These are phyloP conservation scores for Burhinus oedicnemus DNA, from an alignment of 2,113 vertebrate genomes.

Conservation along the genomic window DNA sequence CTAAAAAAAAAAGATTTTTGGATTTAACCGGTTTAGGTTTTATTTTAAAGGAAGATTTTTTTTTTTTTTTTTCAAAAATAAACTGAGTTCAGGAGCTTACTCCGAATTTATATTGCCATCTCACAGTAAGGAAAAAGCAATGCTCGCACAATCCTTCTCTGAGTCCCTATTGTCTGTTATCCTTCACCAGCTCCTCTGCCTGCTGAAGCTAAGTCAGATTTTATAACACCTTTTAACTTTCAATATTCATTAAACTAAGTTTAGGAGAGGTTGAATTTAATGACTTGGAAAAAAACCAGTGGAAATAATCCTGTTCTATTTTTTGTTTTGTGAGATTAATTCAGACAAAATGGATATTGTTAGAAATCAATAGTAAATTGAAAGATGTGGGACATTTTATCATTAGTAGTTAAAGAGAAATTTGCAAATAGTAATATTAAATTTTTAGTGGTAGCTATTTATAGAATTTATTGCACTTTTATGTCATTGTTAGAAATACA, in stretches of 20 bases:
- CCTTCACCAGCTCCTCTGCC: background rate
- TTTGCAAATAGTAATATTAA: background rate
- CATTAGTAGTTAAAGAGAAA: background rate
- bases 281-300: background rate
- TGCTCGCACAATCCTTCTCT: background rate
- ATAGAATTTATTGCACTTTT: background rate
- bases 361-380: conserved; percentile 34
- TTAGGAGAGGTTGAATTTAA: background rate
- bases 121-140: background rate
- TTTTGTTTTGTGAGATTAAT: background rate
- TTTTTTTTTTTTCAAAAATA: background rate
- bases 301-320: background rate
- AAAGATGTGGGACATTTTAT: conserved; percentile 11
- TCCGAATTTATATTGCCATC: background rate
- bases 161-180: background rate
- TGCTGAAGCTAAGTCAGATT: background rate
- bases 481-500: background rate
- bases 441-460: background rate
- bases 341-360: background rate
- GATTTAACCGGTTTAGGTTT: background rate
- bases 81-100: background rate
- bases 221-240: background rate
- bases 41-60: background rate
- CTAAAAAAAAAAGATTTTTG: background rate
- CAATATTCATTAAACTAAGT: background rate